Conservation (phyloP, 1,140 invertebrate genomes). For the Diorhabda elongata region DNA sequence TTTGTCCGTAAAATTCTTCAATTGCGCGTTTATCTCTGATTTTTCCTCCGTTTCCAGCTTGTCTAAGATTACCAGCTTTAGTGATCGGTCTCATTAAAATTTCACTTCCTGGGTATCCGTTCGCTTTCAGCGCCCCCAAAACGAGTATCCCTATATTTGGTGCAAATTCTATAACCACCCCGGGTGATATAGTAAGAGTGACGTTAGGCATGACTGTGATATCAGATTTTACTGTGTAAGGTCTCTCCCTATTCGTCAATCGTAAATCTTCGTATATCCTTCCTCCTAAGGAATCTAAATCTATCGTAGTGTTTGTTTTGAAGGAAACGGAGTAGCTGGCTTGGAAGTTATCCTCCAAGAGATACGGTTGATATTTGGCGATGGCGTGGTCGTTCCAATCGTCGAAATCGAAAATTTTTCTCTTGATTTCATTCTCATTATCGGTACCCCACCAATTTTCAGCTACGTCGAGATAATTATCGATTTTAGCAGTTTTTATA, state of each 20-base stretch:
- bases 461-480: constrained; percentile 80
- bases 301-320: constrained; percentile 51
- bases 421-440: constrained; percentile 66
- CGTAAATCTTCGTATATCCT: constrained; percentile 71
- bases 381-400: constrained; percentile 98
- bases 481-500: constrained; percentile 79
- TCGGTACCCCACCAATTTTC: constrained; percentile 96
- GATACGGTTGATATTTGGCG: constrained; percentile 83
- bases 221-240: constrained; percentile 85
- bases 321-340: constrained; percentile 70
- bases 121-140: constrained; percentile 83
- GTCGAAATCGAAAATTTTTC: constrained; percentile 97
- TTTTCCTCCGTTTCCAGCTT: constrained; percentile 34
- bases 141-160: constrained; percentile 97
- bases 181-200: constrained; percentile 82
- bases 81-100: constrained; percentile 78
- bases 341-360: constrained; percentile 71
- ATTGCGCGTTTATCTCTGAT: constrained; percentile 46
- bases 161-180: constrained; percentile 89
- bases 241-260: constrained; percentile 61
- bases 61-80: constrained; percentile 45
- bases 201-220: constrained; percentile 94
- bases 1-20: constrained; percentile 50
- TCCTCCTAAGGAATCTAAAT: constrained; percentile 76
- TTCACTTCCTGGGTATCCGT: constrained; percentile 72